Conservation (phyloP, 1,140 invertebrate species). For the Tetragnatha versicolor region DNA sequence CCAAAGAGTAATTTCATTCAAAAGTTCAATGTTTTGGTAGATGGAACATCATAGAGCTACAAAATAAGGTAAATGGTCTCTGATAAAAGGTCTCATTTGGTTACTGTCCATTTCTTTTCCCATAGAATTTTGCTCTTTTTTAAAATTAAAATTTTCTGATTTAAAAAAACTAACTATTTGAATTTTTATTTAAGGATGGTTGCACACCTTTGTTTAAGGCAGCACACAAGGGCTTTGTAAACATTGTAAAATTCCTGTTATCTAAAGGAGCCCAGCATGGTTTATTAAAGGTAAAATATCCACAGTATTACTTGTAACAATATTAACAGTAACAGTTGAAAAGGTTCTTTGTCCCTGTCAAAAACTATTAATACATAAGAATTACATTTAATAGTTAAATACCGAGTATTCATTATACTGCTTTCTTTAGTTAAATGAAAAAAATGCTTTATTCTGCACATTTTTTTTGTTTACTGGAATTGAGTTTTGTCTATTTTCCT, state of each 20-base stretch:
- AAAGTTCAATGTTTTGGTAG: too few relatives aligned
- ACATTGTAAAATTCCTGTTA: slow-evolving; percentile 84
- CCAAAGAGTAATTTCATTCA: too few relatives aligned
- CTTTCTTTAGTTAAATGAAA: neutral
- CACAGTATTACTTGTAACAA: neutral
- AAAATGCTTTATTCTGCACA: neutral
- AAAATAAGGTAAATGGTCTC: too few relatives aligned
- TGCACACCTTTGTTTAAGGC: slow-evolving; percentile 92
- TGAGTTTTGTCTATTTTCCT: too few relatives aligned
- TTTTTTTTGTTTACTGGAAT: neutral
- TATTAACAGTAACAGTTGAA: too few relatives aligned
- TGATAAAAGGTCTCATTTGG: too few relatives aligned
- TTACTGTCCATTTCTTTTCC: too few relatives aligned
- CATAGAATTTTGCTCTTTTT: neutral
- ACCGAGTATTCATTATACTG: too few relatives aligned
- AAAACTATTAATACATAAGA: too few relatives aligned
- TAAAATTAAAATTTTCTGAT: neutral
- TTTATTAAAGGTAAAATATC: slow-evolving; percentile 61
- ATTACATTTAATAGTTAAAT: too few relatives aligned
- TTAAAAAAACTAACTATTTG: slow-evolving; percentile 21
- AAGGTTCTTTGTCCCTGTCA: too few relatives aligned
- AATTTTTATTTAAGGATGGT: slow-evolving; percentile 74
- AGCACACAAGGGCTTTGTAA: slow-evolving; percentile 87
- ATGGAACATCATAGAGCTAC: too few relatives aligned
- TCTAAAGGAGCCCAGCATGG: slow-evolving; percentile 81